Percentiles rank a stretch among this genome's conserved stretches.
These are phyloP conservation scores for Chromobotia macracanthus DNA, from an alignment of 2,797 vertebrate species.

Conservation along the genomic window DNA sequence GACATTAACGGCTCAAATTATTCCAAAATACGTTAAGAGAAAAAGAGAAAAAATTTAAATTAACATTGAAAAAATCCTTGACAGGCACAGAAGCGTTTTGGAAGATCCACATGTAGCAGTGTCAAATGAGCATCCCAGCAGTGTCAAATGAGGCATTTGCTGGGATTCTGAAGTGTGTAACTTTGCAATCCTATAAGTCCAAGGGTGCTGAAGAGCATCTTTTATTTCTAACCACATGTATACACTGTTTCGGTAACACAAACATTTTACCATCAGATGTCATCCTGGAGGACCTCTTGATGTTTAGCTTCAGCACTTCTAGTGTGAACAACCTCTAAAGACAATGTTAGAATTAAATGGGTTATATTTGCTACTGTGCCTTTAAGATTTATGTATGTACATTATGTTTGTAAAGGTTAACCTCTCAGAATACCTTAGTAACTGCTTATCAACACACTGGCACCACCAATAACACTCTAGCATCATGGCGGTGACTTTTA, in stretches of 20 bases:
- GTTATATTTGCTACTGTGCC: no score
- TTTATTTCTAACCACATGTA: no score
- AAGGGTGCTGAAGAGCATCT: no score
- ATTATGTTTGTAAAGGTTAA: neutral
- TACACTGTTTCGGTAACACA: no score
- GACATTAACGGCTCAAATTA: neutral
- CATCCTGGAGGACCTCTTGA: no score
- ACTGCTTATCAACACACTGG: neutral
- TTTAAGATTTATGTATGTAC: neutral
- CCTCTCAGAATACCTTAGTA: neutral
- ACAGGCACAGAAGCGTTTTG: neutral
- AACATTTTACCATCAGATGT: no score
- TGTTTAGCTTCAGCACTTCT: neutral
- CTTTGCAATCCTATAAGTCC: no score
- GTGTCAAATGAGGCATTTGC: no score
- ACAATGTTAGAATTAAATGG: neutral
- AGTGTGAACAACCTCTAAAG: neutral
- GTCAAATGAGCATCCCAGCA: no score
- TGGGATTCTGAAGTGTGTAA: no score
- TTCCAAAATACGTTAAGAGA: slow-evolving; percentile 15
- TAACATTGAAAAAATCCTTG: slow-evolving; percentile 6
- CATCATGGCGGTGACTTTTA: neutral
- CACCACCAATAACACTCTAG: neutral
- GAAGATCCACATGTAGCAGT: neutral
- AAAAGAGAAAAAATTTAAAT: neutral